phyloP scores from a whole-genome alignment of 2,888 invertebrate genomes.

The Phoenoteleia sp. region DNA sequence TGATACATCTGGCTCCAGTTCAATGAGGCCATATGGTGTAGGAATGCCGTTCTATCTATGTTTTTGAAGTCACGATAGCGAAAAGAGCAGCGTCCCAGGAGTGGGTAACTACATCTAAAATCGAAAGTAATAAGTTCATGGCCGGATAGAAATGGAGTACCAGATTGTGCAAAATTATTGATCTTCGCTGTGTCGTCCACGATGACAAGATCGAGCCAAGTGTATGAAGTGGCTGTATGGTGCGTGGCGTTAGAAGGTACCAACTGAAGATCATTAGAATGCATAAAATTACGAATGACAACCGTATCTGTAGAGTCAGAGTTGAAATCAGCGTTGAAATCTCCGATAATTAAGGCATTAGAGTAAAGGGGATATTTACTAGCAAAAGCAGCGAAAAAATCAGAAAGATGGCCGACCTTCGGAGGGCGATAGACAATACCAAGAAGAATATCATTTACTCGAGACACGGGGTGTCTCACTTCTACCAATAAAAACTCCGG shows the following conservation, averaged over 20 bases:
- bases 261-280: neutral
- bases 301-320: neutral
- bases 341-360: neutral
- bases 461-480: neutral
- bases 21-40: too few relatives aligned
- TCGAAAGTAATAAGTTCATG: too few relatives aligned
- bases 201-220: neutral
- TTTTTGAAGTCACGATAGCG: too few relatives aligned
- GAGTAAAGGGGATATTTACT: neutral
- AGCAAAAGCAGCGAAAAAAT: neutral
- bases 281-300: neutral
- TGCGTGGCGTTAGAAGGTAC: neutral
- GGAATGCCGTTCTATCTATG: too few relatives aligned
- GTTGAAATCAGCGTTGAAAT: neutral
- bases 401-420: neutral
- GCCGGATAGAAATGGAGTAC: too few relatives aligned
- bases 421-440: neutral
- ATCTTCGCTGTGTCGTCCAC: neutral
- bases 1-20: too few relatives aligned
- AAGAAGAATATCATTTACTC: neutral
- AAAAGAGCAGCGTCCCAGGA: too few relatives aligned
- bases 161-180: neutral
- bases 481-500: neutral
- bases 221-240: neutral
- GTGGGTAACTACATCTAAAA: too few relatives aligned